A percentile compares a stretch with the other conserved stretches of the same genome.
These are phyloP conservation scores for Otus sunia DNA, from an alignment of 2,113 vertebrate genomes.

Conservation along the genomic window DNA sequence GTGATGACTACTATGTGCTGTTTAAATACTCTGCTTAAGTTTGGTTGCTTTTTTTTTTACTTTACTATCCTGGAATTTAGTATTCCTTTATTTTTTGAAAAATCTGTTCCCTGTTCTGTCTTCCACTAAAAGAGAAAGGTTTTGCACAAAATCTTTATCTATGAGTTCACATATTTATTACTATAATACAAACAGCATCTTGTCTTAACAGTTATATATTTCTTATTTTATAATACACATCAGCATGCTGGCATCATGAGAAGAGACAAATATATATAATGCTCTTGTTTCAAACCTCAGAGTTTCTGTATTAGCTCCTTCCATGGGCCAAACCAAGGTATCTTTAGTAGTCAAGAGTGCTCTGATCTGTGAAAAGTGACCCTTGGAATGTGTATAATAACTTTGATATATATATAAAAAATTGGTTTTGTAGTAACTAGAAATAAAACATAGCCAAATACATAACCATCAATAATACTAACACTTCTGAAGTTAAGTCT, in stretches of 20 bases:
- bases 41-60: neutral
- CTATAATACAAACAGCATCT: neutral
- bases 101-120: neutral
- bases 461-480: neutral
- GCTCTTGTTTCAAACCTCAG: neutral
- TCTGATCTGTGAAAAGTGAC: neutral
- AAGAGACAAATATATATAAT: neutral
- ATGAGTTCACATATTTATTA: neutral
- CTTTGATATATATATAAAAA: neutral
- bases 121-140: neutral
- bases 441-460: neutral
- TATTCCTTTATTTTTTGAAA: neutral
- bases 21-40: neutral
- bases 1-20: neutral
- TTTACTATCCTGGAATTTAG: neutral
- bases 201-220: neutral
- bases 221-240: neutral
- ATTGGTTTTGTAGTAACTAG: neutral
- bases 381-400: neutral
- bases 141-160: neutral
- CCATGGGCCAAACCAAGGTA: neutral
- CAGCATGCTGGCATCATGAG: neutral
- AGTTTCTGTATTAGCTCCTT: fast-evolving
- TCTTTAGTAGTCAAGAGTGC: neutral
- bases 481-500: neutral